Evolutionary conservation across 2,797 vertebrate species (phyloP).

Genomic region (Carcharodon carcharias): DNA sequence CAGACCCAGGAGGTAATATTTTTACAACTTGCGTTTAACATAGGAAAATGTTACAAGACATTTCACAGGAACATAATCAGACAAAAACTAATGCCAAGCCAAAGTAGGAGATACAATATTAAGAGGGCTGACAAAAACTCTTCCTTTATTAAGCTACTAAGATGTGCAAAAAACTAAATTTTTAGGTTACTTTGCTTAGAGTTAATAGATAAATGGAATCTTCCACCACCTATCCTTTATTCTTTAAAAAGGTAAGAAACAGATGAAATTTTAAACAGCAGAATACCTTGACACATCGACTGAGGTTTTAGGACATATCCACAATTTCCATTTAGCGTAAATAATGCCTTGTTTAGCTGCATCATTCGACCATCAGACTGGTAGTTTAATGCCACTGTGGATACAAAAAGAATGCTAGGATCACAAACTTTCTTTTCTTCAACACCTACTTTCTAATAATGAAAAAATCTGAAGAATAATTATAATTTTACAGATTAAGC

Average conservation of each 20-base stretch:
- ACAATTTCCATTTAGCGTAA: conserved; percentile 84
- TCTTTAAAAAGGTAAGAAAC: neutral
- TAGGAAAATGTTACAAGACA: neutral
- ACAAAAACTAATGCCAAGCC: neutral
- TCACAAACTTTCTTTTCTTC: neutral
- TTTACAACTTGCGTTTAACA: neutral
- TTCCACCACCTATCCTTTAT: neutral
- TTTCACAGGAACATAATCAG: neutral
- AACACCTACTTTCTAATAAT: conserved; percentile 2
- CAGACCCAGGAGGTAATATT: neutral
- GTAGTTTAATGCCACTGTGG: conserved; percentile 91
- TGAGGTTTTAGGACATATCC: conserved; percentile 93
- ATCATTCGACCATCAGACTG: conserved; percentile 96
- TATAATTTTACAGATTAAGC: neutral
- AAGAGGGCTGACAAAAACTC: neutral
- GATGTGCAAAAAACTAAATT: neutral
- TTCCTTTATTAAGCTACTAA: neutral
- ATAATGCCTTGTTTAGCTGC: conserved; percentile 94
- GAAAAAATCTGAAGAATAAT: neutral
- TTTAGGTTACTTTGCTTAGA: neutral
- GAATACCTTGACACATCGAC: conserved; percentile 88
- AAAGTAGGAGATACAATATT: neutral
- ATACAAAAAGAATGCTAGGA: conserved; percentile 33
- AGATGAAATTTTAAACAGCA: neutral
- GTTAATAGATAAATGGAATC: neutral